A percentile compares a stretch with the other conserved stretches of the same genome.
phyloP scores from a whole-genome alignment of 1,140 invertebrate genomes.

The Aleiodes sp. region DNA sequence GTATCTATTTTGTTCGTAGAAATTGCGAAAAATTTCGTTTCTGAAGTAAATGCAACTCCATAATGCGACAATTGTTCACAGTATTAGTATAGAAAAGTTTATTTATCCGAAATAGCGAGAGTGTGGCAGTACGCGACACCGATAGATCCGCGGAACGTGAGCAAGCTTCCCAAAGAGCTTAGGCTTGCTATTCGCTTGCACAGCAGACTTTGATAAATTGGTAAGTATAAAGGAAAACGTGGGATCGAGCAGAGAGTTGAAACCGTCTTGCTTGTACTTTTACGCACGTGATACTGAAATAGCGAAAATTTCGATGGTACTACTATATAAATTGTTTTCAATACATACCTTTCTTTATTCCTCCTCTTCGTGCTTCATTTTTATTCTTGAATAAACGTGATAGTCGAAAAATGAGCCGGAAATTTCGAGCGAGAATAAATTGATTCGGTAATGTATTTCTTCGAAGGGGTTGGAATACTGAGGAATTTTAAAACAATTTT shows the following conservation, averaged over 20 bases:
- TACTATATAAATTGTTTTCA: constrained; percentile 7
- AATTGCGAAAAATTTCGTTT: no score
- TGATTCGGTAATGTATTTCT: not conserved
- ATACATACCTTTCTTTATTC: not conserved
- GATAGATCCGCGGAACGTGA: constrained; percentile 11
- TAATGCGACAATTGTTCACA: not conserved
- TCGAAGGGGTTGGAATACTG: not conserved
- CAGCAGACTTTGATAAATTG: constrained; percentile 17
- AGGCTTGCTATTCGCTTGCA: constrained; percentile 15
- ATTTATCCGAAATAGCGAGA: constrained; percentile 7
- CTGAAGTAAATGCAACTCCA: not conserved
- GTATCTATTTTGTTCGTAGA: no score
- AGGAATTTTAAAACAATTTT: no score
- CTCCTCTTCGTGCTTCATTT: not conserved
- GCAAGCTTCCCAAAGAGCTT: constrained; percentile 9
- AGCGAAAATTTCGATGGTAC: constrained; percentile 7
- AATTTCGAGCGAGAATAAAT: not conserved
- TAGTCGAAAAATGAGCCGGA: not conserved
- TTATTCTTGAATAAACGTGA: not conserved
- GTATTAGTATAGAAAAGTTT: not conserved
- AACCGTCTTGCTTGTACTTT: constrained; percentile 11
- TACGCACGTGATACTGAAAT: constrained; percentile 17
- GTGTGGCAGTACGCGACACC: constrained; percentile 11
- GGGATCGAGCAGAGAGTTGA: constrained; percentile 5
- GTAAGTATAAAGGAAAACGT: constrained; percentile 7